Percentiles rank a stretch among this genome's conserved stretches.
Evolutionary conservation across 2,888 invertebrate genomes (phyloP).

Genomic region (Eristalis arbustorum): DNA sequence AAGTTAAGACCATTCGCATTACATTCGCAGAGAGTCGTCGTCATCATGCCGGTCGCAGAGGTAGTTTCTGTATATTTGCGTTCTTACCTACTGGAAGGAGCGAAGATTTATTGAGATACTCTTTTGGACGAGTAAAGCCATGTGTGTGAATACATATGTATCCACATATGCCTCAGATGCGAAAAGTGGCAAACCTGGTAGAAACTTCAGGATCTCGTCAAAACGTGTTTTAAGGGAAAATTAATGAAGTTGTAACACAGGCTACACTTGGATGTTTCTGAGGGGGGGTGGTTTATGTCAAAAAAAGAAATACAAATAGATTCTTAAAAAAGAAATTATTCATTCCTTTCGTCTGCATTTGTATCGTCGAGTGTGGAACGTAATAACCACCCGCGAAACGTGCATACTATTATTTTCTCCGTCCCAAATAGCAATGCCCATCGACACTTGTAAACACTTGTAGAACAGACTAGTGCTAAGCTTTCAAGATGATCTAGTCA

Average conservation of each 20-base stretch:
- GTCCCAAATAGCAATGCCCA: too few relatives aligned
- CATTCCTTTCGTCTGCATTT: too few relatives aligned
- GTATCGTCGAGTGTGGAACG: too few relatives aligned
- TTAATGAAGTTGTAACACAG: constrained; percentile 48
- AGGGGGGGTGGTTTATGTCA: not conserved
- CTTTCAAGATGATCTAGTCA: too few relatives aligned
- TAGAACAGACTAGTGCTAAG: too few relatives aligned
- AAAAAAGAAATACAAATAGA: not conserved
- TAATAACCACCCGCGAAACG: too few relatives aligned
- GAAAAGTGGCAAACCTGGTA: constrained; percentile 3
- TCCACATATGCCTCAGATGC: not conserved
- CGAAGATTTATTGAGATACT: constrained; percentile 55
- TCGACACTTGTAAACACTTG: too few relatives aligned
- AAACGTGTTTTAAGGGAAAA: constrained; percentile 44
- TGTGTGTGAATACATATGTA: not conserved
- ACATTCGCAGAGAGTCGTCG: constrained; percentile 33
- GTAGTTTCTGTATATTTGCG: constrained; percentile 40
- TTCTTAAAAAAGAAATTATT: not conserved
- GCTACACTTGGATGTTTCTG: constrained; percentile 14
- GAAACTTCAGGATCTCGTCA: constrained; percentile 19
- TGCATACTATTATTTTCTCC: too few relatives aligned
- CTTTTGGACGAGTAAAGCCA: not conserved
- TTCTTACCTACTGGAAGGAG: constrained; percentile 36
- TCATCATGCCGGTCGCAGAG: constrained; percentile 15
- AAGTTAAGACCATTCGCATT: constrained; percentile 56